Conservation (phyloP, 1,140 invertebrate species). For the Eupeodes corollae region DNA sequence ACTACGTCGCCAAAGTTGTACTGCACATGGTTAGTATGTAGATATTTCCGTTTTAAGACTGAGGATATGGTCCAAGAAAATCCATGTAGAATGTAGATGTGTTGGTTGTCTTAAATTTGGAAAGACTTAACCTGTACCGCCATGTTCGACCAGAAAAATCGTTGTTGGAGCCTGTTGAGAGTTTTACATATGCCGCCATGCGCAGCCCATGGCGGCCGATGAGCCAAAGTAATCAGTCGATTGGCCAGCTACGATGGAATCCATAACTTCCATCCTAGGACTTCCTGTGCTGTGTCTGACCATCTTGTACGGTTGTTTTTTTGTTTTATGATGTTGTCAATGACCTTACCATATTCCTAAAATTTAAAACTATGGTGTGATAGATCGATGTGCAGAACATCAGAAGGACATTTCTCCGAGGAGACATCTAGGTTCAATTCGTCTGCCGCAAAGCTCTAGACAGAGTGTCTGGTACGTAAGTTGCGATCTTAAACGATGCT, state of each 20-base stretch:
- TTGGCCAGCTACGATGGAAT: neutral
- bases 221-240: neutral
- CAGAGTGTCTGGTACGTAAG: constrained; percentile 18
- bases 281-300: neutral
- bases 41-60: neutral
- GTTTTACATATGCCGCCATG: constrained; percentile 4
- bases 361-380: neutral
- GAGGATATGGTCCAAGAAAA: constrained; percentile 2
- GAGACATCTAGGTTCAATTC: neutral
- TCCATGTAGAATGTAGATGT: constrained; percentile 1
- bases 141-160: constrained; percentile 1
- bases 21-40: neutral
- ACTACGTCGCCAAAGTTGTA: too few relatives aligned
- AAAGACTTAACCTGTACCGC: neutral
- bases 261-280: constrained; percentile 4
- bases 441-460: constrained; percentile 6
- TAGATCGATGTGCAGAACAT: neutral
- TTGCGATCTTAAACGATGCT: constrained; percentile 18
- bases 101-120: constrained; percentile 1
- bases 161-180: neutral
- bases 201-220: neutral
- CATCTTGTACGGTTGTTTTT: neutral
- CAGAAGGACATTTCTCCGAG: neutral
- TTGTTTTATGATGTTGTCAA: neutral
- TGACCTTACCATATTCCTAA: neutral